These are phyloP conservation scores for Heptranchias perlo DNA, from an alignment of 2,113 vertebrate genomes.

Conservation along the genomic window DNA sequence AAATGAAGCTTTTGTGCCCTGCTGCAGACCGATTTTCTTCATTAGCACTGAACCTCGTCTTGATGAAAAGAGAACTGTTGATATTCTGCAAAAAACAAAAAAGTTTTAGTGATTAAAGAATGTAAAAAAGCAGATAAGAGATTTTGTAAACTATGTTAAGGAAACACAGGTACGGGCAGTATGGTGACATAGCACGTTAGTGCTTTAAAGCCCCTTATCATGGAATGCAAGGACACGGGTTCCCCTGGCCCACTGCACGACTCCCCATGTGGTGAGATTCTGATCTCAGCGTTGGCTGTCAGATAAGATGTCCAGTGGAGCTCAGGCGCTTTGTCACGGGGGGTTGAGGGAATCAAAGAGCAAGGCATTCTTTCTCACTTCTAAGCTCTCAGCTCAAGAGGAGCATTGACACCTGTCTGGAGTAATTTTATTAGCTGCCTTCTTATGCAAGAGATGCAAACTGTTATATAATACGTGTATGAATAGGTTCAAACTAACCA, in stretches of 20 bases:
- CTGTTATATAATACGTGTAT: neutral
- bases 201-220: neutral
- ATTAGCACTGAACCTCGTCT: neutral
- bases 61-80: neutral
- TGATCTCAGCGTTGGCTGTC: neutral
- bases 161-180: neutral
- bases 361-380: neutral
- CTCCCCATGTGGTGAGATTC: neutral
- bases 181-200: neutral
- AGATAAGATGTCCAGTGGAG: neutral
- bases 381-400: neutral
- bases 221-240: neutral
- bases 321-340: neutral
- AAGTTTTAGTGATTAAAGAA: neutral
- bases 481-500: neutral
- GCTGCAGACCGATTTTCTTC: neutral
- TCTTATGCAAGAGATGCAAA: neutral
- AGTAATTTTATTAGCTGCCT: neutral
- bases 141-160: neutral
- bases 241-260: too few relatives aligned
- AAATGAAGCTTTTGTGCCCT: neutral
- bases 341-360: neutral
- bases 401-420: neutral
- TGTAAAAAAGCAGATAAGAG: neutral
- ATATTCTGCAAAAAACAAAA: neutral